Base-by-base conservation (phyloP, 1,140 invertebrate genomes). In the Zeugodacus cucurbitae region DNA sequence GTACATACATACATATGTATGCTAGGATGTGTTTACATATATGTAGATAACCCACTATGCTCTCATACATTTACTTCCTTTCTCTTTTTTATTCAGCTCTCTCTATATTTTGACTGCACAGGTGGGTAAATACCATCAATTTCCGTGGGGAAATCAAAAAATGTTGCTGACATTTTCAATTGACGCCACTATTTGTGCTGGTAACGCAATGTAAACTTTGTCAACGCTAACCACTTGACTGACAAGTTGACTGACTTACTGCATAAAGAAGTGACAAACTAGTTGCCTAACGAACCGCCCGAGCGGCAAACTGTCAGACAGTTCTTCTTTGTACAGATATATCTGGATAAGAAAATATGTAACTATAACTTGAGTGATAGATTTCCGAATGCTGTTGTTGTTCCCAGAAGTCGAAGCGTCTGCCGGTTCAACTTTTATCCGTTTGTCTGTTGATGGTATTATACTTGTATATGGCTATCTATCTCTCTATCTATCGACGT, bases 91-190 rank as follows among this genome's bases (percentile, higher is more conserved):
- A 3, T 34, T 44, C 26, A 48, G 41, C 41, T 26, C 74, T 82
- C n/a, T 8, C 8, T 54, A 22, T n/a, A 22, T 82, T 48, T 82
- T 48, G 74, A 29, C 74, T 82, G 1, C 74, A 82, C 74, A 82
- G 74, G 74, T 82, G 74, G 41, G 74, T 41, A 82, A 82, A 82
- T 48, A 44, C 74, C 74, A 82, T 82, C 74, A 82, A 82, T 82
- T 82, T 82, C 74, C 74, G 74, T 82, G 74, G 74, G 74, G 74
- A 82, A 82, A 82, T 82, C 74, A 82, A 82, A 82, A 82, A 82
- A 82, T 82, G 74, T 82, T 82, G 74, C 74, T 82, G 74, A 82
- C 74, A 82, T 82, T 82, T 82, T 82, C 74, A 82, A 82, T 82
- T 82, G 74, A 82, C 74, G 74, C 74, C 44, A 82, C 74, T 54